Evolutionary conservation across 2,888 invertebrate species (phyloP), one percentile per base, ranked within the genome.

Genomic region (Periphyllus acericola): DNA sequence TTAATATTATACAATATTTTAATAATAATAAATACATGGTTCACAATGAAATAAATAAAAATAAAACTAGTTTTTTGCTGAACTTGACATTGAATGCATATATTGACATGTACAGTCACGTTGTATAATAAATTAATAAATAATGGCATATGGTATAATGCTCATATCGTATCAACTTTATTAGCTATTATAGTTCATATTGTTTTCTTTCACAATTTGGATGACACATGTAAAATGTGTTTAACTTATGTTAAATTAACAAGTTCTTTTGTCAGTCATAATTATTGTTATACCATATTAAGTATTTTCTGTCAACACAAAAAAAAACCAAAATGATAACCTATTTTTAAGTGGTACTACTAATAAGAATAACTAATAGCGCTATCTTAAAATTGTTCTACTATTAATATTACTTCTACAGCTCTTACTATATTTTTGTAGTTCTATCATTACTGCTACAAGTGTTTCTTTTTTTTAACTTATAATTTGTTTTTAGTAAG

Each of bases 21-120:
- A 32, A 79, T 36, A 36, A 19, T 68, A 21, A 80, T 60, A 80
- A 80, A 80, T 60, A 68, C 4, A 29, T 11, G 19, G 17, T 68
- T 29, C n/a, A 40, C 29, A 81, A 81, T 68, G 80, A 80, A 40
- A 66, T 80, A 21, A 36, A 40, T 40, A 40, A 19, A 78, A 78
- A 46, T 8, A 25, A 52, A 85, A 85, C 84, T 78, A 85, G 52
- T 79, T 79, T 84, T 74, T 34, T 55, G 74, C 19, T n/a, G 74
- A 87, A 87, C 81, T 81, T 87, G 80, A 87, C 80, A 87, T 87
- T 87, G 87, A 52, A 75, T 21, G 29, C 6, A 34, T 71, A 71
- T 71, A 71, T 80, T 36, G 52, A 52, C 68, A 68, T n/a, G 36
- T 55, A 29, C 29, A 71, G 72, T 78, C 52, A 71, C 52, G 11